phyloP scores from a whole-genome alignment of 2,888 invertebrate genomes.

The Sinentomon sp. region DNA sequence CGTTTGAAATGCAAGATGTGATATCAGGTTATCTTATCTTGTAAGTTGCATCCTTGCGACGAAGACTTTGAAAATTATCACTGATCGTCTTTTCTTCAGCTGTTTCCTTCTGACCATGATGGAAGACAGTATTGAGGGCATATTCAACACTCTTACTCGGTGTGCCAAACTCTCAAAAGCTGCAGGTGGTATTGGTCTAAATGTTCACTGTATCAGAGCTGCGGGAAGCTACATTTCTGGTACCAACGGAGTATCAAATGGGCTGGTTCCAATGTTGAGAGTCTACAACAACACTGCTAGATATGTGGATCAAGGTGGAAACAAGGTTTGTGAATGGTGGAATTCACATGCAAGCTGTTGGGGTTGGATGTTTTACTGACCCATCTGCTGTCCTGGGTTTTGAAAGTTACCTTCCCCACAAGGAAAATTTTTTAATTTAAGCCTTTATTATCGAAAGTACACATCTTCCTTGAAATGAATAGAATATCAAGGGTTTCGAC shows the following conservation, averaged over 20 bases:
- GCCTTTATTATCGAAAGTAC: too few species aligned
- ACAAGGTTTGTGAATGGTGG: conserved; percentile 36
- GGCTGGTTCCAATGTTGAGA: conserved; percentile 78
- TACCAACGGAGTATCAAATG: conserved; percentile 81
- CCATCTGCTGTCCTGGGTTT: too few species aligned
- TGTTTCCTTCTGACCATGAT: conserved; percentile 85
- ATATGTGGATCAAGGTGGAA: conserved; percentile 93
- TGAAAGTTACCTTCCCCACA: too few species aligned
- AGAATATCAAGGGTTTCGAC: too few species aligned
- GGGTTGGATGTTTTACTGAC: too few species aligned
- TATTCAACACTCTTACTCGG: conserved; percentile 66
- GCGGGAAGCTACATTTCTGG: conserved; percentile 76
- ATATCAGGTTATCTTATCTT: too few species aligned
- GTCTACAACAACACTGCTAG: conserved; percentile 86
- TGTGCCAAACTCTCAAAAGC: conserved; percentile 89
- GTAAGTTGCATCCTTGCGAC: too few species aligned
- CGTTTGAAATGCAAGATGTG: too few species aligned
- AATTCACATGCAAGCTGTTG: too few species aligned
- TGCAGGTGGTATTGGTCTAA: conserved; percentile 89
- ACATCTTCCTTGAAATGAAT: too few species aligned
- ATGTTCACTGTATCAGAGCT: conserved; percentile 80
- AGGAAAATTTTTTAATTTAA: too few species aligned
- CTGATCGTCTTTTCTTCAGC: conserved; percentile 24
- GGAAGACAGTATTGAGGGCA: conserved; percentile 83
- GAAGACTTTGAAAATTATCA: too few species aligned